Percentiles rank a stretch among this genome's conserved stretches.
Conservation (phyloP, 2,888 invertebrate genomes). For the Ramazzottius varieornatus region DNA sequence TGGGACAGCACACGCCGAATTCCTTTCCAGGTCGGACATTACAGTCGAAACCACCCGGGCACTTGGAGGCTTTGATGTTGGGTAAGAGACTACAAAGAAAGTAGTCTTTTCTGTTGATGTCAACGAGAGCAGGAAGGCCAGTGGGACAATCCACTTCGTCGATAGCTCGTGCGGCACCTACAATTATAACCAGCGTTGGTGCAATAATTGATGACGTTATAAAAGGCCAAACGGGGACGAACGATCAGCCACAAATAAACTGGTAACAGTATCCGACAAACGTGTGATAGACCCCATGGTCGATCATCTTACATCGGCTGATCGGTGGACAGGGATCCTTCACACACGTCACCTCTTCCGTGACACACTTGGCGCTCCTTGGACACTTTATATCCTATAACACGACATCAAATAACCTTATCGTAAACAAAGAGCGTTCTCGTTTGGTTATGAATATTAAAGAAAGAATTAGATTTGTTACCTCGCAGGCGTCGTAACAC, state of each 20-base stretch:
- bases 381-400: background rate
- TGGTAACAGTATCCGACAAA: too few relatives aligned
- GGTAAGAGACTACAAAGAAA: background rate
- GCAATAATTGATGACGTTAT: too few relatives aligned
- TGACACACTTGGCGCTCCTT: background rate
- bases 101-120: conserved; percentile 2
- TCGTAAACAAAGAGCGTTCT: too few relatives aligned
- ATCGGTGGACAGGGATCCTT: background rate
- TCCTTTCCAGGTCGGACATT: background rate
- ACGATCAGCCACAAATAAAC: too few relatives aligned
- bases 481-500: conserved; percentile 3
- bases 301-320: background rate
- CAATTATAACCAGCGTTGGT: too few relatives aligned
- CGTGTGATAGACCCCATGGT: too few relatives aligned
- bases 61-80: background rate
- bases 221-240: too few relatives aligned
- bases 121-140: background rate
- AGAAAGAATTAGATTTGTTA: too few relatives aligned
- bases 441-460: too few relatives aligned
- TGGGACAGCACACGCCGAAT: background rate
- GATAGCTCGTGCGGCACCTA: background rate
- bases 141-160: background rate
- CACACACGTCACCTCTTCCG: background rate
- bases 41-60: background rate
- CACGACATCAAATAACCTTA: background rate